Conservation (phyloP, 2,113 vertebrate genomes). For the Aspiorhynchus laticeps region DNA sequence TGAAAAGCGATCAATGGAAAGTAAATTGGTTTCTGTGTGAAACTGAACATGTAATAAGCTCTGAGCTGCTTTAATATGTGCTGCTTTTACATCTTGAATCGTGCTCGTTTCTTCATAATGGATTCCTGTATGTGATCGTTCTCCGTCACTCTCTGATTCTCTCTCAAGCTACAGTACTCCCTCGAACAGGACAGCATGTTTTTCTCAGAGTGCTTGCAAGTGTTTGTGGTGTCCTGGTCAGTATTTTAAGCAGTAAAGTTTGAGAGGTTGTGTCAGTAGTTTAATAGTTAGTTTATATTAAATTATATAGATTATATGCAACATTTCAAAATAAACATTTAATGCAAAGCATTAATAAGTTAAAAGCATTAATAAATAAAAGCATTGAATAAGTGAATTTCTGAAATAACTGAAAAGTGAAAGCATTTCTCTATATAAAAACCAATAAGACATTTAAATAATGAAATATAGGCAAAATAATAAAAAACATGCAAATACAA, state of each 20-base stretch:
- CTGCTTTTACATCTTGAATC: slow-evolving; percentile 78
- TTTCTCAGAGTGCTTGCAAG: background rate
- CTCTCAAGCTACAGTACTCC: background rate
- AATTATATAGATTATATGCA: background rate
- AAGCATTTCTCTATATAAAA: background rate
- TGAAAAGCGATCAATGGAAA: slow-evolving; percentile 77
- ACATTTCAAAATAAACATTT: background rate
- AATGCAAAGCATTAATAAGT: background rate
- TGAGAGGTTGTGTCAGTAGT: background rate
- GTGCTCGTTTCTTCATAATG: slow-evolving; percentile 63
- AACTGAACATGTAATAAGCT: slow-evolving; percentile 65
- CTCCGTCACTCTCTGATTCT: slow-evolving; percentile 7
- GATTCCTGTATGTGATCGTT: background rate
- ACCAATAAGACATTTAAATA: background rate
- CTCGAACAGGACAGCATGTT: background rate
- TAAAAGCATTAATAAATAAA: no score
- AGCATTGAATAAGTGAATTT: no score
- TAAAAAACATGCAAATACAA: no score
- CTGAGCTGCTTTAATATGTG: slow-evolving; percentile 74
- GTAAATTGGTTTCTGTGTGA: slow-evolving; percentile 77
- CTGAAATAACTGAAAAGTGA: no score
- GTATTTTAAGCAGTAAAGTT: background rate
- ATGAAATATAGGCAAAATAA: background rate
- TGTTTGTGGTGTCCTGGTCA: background rate
- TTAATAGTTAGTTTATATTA: no score